Conservation (phyloP, 2,888 invertebrate genomes). For the Spisula solida region DNA sequence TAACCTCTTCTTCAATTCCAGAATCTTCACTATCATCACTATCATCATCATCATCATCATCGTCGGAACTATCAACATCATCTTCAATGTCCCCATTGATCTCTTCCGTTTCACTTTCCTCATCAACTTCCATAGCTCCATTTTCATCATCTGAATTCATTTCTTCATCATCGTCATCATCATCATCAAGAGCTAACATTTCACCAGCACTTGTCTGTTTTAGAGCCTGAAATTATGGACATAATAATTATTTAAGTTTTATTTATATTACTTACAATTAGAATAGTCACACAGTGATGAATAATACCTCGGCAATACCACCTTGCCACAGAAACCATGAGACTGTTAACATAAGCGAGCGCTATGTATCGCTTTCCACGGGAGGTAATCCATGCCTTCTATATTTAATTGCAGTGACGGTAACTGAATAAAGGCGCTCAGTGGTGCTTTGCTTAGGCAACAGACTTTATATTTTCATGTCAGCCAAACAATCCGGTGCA, state of each 20-base stretch:
- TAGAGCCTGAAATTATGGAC: conserved; percentile 48
- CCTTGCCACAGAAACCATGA: no score
- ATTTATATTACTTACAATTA: not conserved
- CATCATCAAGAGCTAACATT: conserved; percentile 60
- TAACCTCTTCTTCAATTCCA: conserved; percentile 69
- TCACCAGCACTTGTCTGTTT: conserved; percentile 57
- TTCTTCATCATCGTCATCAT: conserved; percentile 58
- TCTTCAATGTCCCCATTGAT: conserved; percentile 53
- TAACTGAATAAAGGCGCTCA: no score
- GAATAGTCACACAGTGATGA: no score
- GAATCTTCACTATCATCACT: conserved; percentile 89
- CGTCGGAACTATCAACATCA: conserved; percentile 50
- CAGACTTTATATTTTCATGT: no score
- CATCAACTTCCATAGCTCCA: conserved; percentile 53
- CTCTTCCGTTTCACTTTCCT: conserved; percentile 52
- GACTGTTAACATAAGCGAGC: no score
- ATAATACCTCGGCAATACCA: no score
- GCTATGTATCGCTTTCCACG: no score
- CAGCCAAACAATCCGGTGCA: no score
- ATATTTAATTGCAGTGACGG: no score
- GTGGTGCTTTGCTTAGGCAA: no score
- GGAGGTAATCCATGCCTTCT: no score
- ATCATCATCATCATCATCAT: conserved; percentile 79
- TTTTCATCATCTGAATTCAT: conserved; percentile 54
- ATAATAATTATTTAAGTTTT: not conserved